These are phyloP conservation scores for Falco rusticolus DNA, from an alignment of 2,797 vertebrate species.

Conservation along the genomic window DNA sequence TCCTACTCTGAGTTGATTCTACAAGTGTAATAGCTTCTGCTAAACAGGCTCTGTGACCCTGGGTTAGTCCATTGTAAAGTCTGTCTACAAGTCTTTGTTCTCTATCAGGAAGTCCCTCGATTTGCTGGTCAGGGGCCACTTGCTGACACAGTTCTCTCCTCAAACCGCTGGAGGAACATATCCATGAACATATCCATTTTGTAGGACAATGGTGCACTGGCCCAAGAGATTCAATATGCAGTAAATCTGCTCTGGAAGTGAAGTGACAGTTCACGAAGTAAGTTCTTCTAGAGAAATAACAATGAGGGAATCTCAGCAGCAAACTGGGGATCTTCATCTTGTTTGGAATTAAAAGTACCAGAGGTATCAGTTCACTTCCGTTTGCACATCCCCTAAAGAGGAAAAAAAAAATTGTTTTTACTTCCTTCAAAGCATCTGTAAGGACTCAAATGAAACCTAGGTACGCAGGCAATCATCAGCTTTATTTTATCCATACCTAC, in stretches of 20 bases:
- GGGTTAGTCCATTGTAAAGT: slow-evolving; percentile 86
- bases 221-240: rapidly evolving
- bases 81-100: slow-evolving; percentile 86
- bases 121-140: slow-evolving; percentile 62
- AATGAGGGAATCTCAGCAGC: slow-evolving; percentile 36
- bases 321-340: slow-evolving; percentile 63
- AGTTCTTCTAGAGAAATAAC: slow-evolving; percentile 18
- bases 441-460: neutral
- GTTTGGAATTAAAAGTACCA: neutral
- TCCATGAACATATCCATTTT: slow-evolving; percentile 33
- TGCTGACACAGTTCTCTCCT: slow-evolving; percentile 73
- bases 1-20: slow-evolving; percentile 91
- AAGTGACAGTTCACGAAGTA: neutral
- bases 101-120: slow-evolving; percentile 77
- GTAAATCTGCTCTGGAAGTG: neutral
- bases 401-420: slow-evolving; percentile 32
- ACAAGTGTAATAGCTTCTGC: slow-evolving; percentile 95
- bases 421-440: neutral
- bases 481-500: neutral
- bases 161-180: neutral
- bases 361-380: neutral
- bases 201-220: neutral
- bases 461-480: rapidly evolving
- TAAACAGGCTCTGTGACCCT: slow-evolving; percentile 88
- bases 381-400: slow-evolving; percentile 23